Percentiles rank a stretch among this genome's conserved stretches.
These are phyloP conservation scores for Druceiella hillmani DNA, from an alignment of 2,888 invertebrate genomes.

Conservation along the genomic window DNA sequence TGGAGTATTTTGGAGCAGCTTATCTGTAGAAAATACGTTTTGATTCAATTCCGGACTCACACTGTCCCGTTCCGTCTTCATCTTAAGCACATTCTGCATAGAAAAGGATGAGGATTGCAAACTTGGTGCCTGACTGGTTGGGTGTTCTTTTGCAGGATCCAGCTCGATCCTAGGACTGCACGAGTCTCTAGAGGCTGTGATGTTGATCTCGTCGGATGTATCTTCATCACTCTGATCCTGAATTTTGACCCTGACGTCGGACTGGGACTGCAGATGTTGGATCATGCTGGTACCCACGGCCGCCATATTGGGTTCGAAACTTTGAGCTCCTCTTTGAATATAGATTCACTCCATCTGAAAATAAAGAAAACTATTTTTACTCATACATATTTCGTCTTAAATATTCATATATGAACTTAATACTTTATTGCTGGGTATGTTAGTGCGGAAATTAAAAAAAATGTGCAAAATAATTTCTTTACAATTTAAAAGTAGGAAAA, in stretches of 20 bases:
- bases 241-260: constrained; percentile 40
- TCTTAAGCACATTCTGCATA: constrained; percentile 42
- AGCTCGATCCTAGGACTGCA: constrained; percentile 35
- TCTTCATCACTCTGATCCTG: constrained; percentile 48
- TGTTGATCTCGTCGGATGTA: constrained; percentile 33
- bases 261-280: constrained; percentile 34
- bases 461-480: no score
- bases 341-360: constrained; percentile 47
- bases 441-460: no score
- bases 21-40: constrained; percentile 48
- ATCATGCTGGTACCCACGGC: constrained; percentile 40
- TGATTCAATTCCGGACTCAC: constrained; percentile 37
- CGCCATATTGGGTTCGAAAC: constrained; percentile 35
- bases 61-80: constrained; percentile 44
- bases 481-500: no score
- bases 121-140: neutral
- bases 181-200: constrained; percentile 41
- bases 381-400: no score
- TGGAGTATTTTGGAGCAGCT: constrained; percentile 43
- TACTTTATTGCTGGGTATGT: no score
- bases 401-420: no score
- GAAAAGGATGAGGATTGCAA: constrained; percentile 38
- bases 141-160: constrained; percentile 37
- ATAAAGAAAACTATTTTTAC: constrained; percentile 15
- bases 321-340: no score